Evolutionary conservation across 2,797 vertebrate species (phyloP).

Genomic region (Sebastes nivosus): DNA sequence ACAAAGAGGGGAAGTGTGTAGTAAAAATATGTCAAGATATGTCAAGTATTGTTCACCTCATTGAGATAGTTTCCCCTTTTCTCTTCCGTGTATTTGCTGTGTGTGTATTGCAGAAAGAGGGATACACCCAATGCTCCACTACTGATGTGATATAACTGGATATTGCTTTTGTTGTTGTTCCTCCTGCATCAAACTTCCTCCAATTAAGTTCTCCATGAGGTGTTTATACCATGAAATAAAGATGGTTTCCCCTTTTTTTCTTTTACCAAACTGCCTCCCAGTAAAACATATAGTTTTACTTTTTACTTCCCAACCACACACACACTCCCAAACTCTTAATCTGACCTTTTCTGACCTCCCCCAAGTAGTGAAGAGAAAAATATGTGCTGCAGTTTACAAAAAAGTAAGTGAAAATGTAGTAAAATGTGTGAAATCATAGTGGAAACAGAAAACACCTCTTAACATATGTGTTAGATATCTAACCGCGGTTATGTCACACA

Average conservation of each 20-base stretch:
- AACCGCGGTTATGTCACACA: conserved; percentile 17
- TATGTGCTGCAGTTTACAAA: too few species aligned
- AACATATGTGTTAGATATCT: neutral
- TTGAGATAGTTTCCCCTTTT: conserved; percentile 73
- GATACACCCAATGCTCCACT: conserved; percentile 26
- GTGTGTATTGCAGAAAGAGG: conserved; percentile 12
- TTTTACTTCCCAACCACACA: conserved; percentile 16
- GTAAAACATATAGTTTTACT: neutral
- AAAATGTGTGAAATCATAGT: neutral
- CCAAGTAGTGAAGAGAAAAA: neutral
- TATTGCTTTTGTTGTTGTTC: conserved; percentile 43
- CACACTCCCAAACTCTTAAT: neutral
- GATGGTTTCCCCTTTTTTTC: conserved; percentile 1
- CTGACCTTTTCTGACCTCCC: conserved; percentile 35
- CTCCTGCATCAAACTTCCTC: conserved; percentile 62
- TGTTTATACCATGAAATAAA: conserved; percentile 16
- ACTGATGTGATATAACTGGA: neutral
- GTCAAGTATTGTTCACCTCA: conserved; percentile 75
- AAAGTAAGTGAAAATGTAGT: neutral
- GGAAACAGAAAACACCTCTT: neutral
- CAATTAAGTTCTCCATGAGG: conserved; percentile 39
- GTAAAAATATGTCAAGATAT: conserved; percentile 76
- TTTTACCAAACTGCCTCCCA: conserved; percentile 31
- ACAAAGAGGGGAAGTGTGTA: conserved; percentile 80
- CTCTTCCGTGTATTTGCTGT: neutral